These are phyloP conservation scores for Lasiommata megera DNA, from an alignment of 2,888 invertebrate genomes.

Conservation along the genomic window DNA sequence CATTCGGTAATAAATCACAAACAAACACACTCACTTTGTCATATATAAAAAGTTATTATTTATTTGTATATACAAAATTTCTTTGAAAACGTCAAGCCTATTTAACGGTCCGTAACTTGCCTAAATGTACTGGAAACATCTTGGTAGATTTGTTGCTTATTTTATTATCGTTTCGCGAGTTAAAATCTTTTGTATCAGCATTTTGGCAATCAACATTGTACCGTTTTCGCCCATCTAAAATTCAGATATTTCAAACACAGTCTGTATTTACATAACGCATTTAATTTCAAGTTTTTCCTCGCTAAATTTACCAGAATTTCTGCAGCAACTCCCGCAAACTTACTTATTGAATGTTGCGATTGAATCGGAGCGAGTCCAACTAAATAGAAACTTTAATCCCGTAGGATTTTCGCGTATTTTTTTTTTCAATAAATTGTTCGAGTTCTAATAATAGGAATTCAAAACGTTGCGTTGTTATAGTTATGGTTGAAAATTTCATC, in stretches of 20 bases:
- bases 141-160: too few relatives aligned
- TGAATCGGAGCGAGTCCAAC: constrained; percentile 34
- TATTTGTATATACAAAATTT: too few relatives aligned
- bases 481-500: too few relatives aligned
- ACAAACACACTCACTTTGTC: too few relatives aligned
- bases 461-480: not conserved
- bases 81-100: too few relatives aligned
- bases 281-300: constrained; percentile 21
- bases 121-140: too few relatives aligned
- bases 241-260: constrained; percentile 5
- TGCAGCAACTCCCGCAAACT: constrained; percentile 34
- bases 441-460: not conserved
- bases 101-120: too few relatives aligned
- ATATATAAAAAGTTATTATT: too few relatives aligned
- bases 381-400: constrained; percentile 35
- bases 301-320: constrained; percentile 32
- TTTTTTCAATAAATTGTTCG: constrained; percentile 6
- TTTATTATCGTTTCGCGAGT: too few relatives aligned
- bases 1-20: too few relatives aligned
- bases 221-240: constrained; percentile 20
- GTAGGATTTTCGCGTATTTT: constrained; percentile 10
- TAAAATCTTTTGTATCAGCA: not conserved
- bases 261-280: constrained; percentile 3
- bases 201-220: not conserved
- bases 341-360: constrained; percentile 34